Conservation (phyloP, 2,113 vertebrate species). For the Thunnus maccoyii region DNA sequence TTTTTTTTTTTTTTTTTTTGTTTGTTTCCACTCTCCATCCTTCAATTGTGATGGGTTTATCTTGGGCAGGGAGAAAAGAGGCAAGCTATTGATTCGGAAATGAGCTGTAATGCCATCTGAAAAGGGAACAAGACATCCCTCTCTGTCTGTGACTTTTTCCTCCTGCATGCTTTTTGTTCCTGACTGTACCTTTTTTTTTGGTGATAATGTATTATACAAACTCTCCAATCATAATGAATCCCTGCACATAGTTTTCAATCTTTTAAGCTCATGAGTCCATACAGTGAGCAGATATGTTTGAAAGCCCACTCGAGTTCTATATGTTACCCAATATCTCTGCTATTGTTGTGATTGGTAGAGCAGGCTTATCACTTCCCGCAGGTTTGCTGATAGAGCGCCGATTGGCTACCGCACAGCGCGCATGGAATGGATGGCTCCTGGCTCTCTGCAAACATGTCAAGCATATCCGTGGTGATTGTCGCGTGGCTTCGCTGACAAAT, state of each 20-base stretch:
- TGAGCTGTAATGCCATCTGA: conserved; percentile 79
- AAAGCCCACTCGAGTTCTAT: conserved; percentile 39
- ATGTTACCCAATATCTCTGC: conserved; percentile 36
- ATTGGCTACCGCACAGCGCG: conserved; percentile 57
- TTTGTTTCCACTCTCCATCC: conserved; percentile 44
- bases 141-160: conserved; percentile 44
- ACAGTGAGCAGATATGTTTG: conserved; percentile 21
- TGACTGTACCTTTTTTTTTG: background rate
- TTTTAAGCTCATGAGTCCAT: conserved; percentile 13
- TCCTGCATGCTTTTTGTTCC: conserved; percentile 34
- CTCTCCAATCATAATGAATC: conserved; percentile 25
- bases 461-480: conserved; percentile 60
- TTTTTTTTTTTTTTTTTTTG: conserved; percentile 8
- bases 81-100: conserved; percentile 80
- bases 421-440: conserved; percentile 33
- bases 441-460: conserved; percentile 65
- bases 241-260: background rate
- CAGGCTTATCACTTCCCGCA: conserved; percentile 70
- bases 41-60: conserved; percentile 75
- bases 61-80: conserved; percentile 71
- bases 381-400: conserved; percentile 55
- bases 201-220: conserved; percentile 37
- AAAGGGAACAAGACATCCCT: conserved; percentile 49
- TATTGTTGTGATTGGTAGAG: conserved; percentile 49
- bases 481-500: conserved; percentile 43